phyloP scores from a whole-genome alignment of 2,888 invertebrate genomes.

The Andrena praecox region DNA sequence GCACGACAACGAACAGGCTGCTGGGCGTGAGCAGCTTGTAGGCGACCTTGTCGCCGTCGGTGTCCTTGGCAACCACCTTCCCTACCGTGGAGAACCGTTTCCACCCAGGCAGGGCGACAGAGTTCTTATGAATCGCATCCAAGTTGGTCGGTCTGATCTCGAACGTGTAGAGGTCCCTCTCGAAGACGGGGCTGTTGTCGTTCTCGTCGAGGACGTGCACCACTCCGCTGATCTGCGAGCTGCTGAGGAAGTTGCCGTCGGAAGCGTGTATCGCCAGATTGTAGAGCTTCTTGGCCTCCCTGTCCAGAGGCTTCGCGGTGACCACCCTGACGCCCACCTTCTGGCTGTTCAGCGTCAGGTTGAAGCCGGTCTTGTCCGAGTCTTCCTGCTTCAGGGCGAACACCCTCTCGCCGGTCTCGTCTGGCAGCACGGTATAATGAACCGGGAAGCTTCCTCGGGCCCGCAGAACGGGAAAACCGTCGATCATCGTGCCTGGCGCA shows the following conservation, averaged over 20 bases:
- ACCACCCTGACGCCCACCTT: constrained; percentile 90
- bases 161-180: constrained; percentile 92
- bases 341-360: constrained; percentile 77
- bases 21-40: constrained; percentile 93
- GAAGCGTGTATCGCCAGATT: constrained; percentile 92
- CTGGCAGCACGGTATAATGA: constrained; percentile 92
- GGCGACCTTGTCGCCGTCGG: constrained; percentile 96
- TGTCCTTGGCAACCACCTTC: constrained; percentile 94
- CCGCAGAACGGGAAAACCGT: constrained; percentile 90
- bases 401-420: constrained; percentile 86
- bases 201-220: constrained; percentile 94
- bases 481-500: constrained; percentile 90
- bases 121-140: constrained; percentile 52
- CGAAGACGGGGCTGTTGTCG: constrained; percentile 96
- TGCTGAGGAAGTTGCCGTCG: constrained; percentile 92
- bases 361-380: constrained; percentile 85
- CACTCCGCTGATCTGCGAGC: constrained; percentile 91
- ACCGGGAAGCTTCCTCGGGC: constrained; percentile 90
- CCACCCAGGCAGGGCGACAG: constrained; percentile 86
- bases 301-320: constrained; percentile 91
- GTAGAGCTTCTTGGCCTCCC: constrained; percentile 91
- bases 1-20: constrained; percentile 94
- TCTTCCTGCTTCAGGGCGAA: constrained; percentile 90
- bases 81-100: constrained; percentile 94
- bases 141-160: constrained; percentile 85